Conservation (phyloP, 1,140 invertebrate genomes). For the Panagrolaimus sp. region DNA sequence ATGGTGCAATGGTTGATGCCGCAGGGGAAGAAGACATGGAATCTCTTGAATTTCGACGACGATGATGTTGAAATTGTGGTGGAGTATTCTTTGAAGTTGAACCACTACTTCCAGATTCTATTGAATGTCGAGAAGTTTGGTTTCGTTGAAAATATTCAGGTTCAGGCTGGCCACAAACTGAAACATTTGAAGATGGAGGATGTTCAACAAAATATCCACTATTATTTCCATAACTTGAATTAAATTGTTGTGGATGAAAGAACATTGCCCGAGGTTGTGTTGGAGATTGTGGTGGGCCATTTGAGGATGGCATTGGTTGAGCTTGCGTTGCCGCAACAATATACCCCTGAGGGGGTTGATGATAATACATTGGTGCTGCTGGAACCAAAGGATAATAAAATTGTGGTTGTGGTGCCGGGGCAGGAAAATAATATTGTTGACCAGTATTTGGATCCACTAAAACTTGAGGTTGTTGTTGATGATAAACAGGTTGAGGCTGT, state of each 20-base stretch:
- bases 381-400: slow-evolving; percentile 24
- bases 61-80: too few species aligned
- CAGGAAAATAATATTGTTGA: slow-evolving; percentile 38
- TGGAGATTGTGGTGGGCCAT: background rate
- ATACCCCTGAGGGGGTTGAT: slow-evolving; percentile 15
- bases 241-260: background rate
- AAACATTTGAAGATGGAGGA: slow-evolving; percentile 32
- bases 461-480: slow-evolving; percentile 26
- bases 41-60: background rate
- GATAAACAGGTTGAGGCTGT: background rate
- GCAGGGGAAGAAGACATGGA: background rate
- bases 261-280: slow-evolving; percentile 1
- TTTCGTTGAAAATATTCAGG: slow-evolving; percentile 11
- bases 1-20: background rate
- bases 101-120: background rate
- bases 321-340: slow-evolving; percentile 12
- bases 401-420: slow-evolving; percentile 20
- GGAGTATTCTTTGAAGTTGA: background rate
- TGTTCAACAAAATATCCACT: slow-evolving; percentile 38
- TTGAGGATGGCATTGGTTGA: background rate
- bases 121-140: slow-evolving; percentile 3
- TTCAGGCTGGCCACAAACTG: slow-evolving; percentile 22
- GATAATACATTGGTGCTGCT: slow-evolving; percentile 21
- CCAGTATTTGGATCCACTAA: slow-evolving; percentile 42
- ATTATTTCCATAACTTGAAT: background rate